Percentiles rank a stretch among this genome's conserved stretches.
Evolutionary conservation across 2,888 invertebrate genomes (phyloP).

Genomic region (Hylaea fasciaria): DNA sequence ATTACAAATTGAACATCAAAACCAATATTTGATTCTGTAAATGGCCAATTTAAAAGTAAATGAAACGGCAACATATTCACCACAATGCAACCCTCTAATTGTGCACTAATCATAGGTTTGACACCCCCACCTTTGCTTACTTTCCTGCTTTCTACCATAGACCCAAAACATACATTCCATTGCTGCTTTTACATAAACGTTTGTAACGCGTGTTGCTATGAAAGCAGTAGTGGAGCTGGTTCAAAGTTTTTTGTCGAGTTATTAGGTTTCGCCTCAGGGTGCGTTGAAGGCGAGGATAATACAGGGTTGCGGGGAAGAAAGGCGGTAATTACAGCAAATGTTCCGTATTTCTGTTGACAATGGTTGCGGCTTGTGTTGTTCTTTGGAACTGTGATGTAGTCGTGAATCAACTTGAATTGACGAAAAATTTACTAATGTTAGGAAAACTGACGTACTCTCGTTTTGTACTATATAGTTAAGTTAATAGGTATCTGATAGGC

Average conservation of each 20-base stretch:
- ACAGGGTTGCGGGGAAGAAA: conserved; percentile 71
- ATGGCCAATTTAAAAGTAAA: conserved; percentile 44
- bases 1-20: conserved; percentile 31
- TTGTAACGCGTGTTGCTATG: not conserved
- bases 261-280: conserved; percentile 48
- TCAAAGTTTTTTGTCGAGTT: conserved; percentile 9
- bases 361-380: conserved; percentile 46
- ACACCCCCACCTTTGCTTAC: conserved; percentile 57
- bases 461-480: no score
- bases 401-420: no score
- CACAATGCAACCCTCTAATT: conserved; percentile 75
- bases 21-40: conserved; percentile 42
- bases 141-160: conserved; percentile 1
- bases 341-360: conserved; percentile 72
- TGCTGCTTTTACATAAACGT: conserved; percentile 34
- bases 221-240: conserved; percentile 47
- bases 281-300: conserved; percentile 68
- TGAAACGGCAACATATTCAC: conserved; percentile 58
- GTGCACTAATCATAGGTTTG: conserved; percentile 81
- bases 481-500: no score
- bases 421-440: no score
- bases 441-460: no score
- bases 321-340: conserved; percentile 80
- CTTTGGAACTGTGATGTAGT: conserved; percentile 18
- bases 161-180: conserved; percentile 38